A percentile compares a stretch with the other conserved stretches of the same genome.
These are phyloP conservation scores for Vespertilio murinus DNA, from an alignment of 2,797 vertebrate species.

Conservation along the genomic window DNA sequence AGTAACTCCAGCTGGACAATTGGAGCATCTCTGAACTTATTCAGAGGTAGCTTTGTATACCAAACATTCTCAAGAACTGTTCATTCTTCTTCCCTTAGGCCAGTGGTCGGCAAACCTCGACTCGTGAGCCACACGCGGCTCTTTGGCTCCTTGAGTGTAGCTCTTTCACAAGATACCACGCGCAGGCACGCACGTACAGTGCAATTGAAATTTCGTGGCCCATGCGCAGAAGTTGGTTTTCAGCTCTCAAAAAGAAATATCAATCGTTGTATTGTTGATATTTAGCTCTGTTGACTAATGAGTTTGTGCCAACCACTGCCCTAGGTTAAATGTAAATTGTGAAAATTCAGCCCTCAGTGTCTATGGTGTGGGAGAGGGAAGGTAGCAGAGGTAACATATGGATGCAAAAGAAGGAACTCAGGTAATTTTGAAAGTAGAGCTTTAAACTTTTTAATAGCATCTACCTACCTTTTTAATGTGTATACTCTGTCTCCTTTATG, in stretches of 20 bases:
- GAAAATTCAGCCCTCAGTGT: not conserved
- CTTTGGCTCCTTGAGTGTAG: too few relatives aligned
- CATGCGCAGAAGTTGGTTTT: too few relatives aligned
- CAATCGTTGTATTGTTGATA: too few relatives aligned
- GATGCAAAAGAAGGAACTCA: not conserved
- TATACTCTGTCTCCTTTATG: not conserved
- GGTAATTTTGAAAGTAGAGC: not conserved
- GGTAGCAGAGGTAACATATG: not conserved
- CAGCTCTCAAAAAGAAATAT: too few relatives aligned
- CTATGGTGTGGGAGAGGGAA: accelerated
- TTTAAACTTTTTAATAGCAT: not conserved
- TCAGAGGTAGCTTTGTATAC: not conserved
- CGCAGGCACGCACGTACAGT: too few relatives aligned
- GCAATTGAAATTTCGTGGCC: too few relatives aligned
- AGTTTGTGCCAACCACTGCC: too few relatives aligned
- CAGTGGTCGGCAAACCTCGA: too few relatives aligned
- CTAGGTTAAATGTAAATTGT: not conserved
- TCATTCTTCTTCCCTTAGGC: not conserved
- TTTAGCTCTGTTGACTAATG: too few relatives aligned
- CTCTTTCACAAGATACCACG: too few relatives aligned
- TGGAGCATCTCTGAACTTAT: not conserved
- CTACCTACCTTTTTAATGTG: not conserved
- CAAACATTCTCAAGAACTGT: not conserved
- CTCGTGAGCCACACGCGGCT: too few relatives aligned
- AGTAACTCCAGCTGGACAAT: not conserved